Evolutionary conservation across 2,888 invertebrate species (phyloP), one percentile per base, ranked within the genome.

Genomic region (Drosophila longiperda): DNA sequence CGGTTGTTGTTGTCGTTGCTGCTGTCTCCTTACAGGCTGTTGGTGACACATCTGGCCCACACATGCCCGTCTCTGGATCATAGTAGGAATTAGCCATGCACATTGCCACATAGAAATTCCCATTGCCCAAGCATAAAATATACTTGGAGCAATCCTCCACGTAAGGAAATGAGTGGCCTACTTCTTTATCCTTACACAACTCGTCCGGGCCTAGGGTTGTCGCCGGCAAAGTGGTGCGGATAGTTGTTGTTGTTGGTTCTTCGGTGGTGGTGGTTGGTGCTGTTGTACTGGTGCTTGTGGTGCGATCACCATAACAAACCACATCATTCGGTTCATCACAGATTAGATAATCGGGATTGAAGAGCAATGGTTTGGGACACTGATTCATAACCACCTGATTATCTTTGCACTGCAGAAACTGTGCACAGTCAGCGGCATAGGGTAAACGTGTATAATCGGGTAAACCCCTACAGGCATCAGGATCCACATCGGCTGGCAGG

Each of bases 261-360:
- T 65, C 57, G 11, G 87, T 83, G 9, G 68, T 71, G 12, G 42
- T 66, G 0, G 77, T 50, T 8, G 62, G 23, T 57, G 15, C 49
- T 53, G 23, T 23, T 8, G 65, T 65, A 12, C 50, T 59, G 0
- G 66, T 65, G 12, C 38, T 71, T n/a, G 82, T 82, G 26, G 84
- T 82, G 53, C 72, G 80, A 66, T 82, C 87, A 0, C 72, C 78
- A 38, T 66, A 78, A 29, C 92, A 91, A 0, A 54, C 45, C 4
- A 84, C 83, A 49, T 83, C 80, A 0, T 73, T 49, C 1, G 84
- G 63, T 1, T 78, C 70, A 45, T 91, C 91, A 23, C 91, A 91
- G 17, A 91, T 83, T 0, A 75, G 48, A 0, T 77, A 71, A 20
- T 75, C 60, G 0, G 88, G 81, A 80, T 90, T 89, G 7, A 87